Percentiles rank a stretch among this genome's conserved stretches.
phyloP scores from a whole-genome alignment of 1,140 invertebrate species.

The Brachionus plicatilis region DNA sequence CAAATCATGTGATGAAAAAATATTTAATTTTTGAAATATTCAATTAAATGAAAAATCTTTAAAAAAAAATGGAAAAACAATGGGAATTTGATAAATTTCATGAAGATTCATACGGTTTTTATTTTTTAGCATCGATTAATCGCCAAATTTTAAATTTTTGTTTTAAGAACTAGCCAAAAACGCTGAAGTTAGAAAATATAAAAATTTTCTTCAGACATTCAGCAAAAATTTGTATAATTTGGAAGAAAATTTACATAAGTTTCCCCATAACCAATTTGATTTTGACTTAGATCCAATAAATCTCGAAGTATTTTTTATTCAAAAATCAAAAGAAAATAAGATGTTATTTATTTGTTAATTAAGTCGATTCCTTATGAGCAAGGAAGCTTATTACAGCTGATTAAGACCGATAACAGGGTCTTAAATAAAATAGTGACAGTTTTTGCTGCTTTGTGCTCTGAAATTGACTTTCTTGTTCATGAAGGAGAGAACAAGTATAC shows the following conservation, averaged over 20 bases:
- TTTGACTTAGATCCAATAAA: slow-evolving; percentile 38
- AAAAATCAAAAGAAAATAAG: background rate
- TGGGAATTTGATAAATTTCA: slow-evolving; percentile 41
- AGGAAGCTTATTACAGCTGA: slow-evolving; percentile 64
- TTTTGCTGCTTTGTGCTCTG: slow-evolving; percentile 70
- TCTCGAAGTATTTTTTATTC: slow-evolving; percentile 4
- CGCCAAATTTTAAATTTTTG: background rate
- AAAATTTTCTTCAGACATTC: slow-evolving; percentile 17
- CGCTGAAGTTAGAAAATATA: slow-evolving; percentile 30
- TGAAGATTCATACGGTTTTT: slow-evolving; percentile 38
- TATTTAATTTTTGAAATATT: background rate
- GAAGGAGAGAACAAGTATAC: slow-evolving; percentile 66
- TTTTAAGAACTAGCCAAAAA: slow-evolving; percentile 33
- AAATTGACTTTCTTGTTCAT: slow-evolving; percentile 65
- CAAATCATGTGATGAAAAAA: background rate
- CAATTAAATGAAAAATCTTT: background rate
- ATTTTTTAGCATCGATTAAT: background rate
- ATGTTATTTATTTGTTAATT: background rate
- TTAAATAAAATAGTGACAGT: slow-evolving; percentile 75
- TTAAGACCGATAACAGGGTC: slow-evolving; percentile 73
- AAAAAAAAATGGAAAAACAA: slow-evolving; percentile 28
- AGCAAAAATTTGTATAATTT: slow-evolving; percentile 33
- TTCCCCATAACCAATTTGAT: slow-evolving; percentile 26
- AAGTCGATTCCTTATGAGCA: slow-evolving; percentile 57
- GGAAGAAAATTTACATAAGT: slow-evolving; percentile 22